Percentiles rank a stretch among this genome's conserved stretches.
phyloP scores from a whole-genome alignment of 2,113 vertebrate species.

The Sebastes fasciatus region DNA sequence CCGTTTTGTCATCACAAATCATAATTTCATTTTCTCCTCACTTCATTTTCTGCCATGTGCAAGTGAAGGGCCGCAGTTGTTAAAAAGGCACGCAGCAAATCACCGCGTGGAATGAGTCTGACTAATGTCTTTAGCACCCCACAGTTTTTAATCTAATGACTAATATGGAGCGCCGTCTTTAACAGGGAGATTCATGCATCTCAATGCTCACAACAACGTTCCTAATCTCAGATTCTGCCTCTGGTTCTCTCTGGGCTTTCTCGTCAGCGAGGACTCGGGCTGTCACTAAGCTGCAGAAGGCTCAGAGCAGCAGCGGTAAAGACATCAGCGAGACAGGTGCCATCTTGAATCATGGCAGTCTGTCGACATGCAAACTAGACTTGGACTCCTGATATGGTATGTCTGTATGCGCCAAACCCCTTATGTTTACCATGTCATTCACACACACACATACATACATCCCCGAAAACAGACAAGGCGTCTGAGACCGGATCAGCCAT shows the following conservation, averaged over 20 bases:
- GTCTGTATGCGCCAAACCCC: slow-evolving; percentile 22
- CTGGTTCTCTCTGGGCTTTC: slow-evolving; percentile 53
- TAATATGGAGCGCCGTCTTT: slow-evolving; percentile 41
- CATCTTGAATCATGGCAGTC: slow-evolving; percentile 75
- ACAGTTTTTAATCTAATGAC: slow-evolving; percentile 67
- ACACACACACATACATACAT: not conserved
- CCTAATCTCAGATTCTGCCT: slow-evolving; percentile 57
- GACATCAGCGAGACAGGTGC: slow-evolving; percentile 72
- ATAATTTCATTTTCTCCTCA: slow-evolving; percentile 74
- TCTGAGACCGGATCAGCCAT: slow-evolving; percentile 53
- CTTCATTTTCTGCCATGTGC: slow-evolving; percentile 64
- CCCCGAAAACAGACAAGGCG: slow-evolving; percentile 21
- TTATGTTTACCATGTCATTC: slow-evolving; percentile 49
- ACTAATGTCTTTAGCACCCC: slow-evolving; percentile 57
- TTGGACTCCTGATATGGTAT: slow-evolving; percentile 46
- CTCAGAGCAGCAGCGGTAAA: slow-evolving; percentile 54
- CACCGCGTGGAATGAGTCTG: slow-evolving; percentile 33
- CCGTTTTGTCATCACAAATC: slow-evolving; percentile 81
- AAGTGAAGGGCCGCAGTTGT: slow-evolving; percentile 59
- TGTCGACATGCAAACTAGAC: slow-evolving; percentile 66
- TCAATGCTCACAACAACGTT: slow-evolving; percentile 48
- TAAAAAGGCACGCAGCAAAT: slow-evolving; percentile 64
- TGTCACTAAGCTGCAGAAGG: slow-evolving; percentile 46
- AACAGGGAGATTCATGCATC: slow-evolving; percentile 44
- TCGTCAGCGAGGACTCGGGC: slow-evolving; percentile 41